Evolutionary conservation across 35 echinoderm and acorn worm genomes (phyloP).

Genomic region (Apostichopus californicus): DNA sequence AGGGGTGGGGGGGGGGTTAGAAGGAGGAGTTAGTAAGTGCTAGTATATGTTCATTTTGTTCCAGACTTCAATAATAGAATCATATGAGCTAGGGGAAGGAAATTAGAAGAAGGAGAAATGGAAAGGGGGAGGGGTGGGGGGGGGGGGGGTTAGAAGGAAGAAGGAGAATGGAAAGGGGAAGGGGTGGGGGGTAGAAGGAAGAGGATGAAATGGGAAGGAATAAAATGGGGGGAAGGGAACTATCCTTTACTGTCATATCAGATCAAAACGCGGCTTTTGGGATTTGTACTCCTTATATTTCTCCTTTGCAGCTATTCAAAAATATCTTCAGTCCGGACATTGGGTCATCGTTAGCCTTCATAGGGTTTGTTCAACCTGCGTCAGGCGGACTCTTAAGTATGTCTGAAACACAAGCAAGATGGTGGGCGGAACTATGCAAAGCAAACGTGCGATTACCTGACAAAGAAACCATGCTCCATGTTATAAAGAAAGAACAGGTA

Average conservation of each 20-base stretch:
- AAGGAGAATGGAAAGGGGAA: no score
- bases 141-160: no score
- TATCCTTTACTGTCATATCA: background rate
- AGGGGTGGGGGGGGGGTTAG: no score
- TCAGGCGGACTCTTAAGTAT: slow-evolving; percentile 90
- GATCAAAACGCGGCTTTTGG: background rate
- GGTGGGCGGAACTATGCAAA: slow-evolving; percentile 92
- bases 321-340: slow-evolving; percentile 90
- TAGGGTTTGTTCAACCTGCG: slow-evolving; percentile 95
- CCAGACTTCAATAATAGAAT: no score
- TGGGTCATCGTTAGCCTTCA: slow-evolving; percentile 84
- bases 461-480: slow-evolving; percentile 50
- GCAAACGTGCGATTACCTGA: slow-evolving; percentile 66
- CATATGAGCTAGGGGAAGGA: no score
- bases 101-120: background rate
- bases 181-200: background rate
- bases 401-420: slow-evolving; percentile 94
- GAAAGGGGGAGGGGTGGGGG: background rate
- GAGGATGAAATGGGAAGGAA: background rate
- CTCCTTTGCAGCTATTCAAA: slow-evolving; percentile 80
- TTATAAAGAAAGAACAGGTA: slow-evolving; percentile 72
- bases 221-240: background rate
- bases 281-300: background rate
- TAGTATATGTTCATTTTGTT: no score
- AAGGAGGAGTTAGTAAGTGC: no score